A percentile compares a stretch with the other conserved stretches of the same genome.
These are phyloP conservation scores for Octodon degus DNA, from an alignment of 2,113 vertebrate species.

Conservation along the genomic window DNA sequence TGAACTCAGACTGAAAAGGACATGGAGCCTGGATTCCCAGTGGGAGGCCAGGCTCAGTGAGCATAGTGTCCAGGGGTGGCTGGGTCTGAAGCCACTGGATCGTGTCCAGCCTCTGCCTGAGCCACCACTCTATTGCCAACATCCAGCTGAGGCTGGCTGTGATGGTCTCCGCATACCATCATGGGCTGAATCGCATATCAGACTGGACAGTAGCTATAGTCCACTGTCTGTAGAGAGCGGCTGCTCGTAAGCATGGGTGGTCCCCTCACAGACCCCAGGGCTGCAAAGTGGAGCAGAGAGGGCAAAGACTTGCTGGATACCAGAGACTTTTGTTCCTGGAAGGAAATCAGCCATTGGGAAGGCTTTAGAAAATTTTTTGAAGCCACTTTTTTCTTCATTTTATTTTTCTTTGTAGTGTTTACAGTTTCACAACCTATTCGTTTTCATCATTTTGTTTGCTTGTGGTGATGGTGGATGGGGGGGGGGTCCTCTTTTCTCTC, in stretches of 20 bases:
- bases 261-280: not conserved
- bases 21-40: not conserved
- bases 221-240: not conserved
- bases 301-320: not conserved
- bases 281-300: not conserved
- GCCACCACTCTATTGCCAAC: not conserved
- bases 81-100: not conserved
- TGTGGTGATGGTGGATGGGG: not conserved
- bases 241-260: not conserved
- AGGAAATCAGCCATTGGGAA: not conserved
- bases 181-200: not conserved
- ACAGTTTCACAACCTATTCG: not conserved
- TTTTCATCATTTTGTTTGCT: not conserved
- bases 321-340: not conserved
- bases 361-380: not conserved
- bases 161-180: not conserved
- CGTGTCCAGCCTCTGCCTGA: not conserved
- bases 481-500: not conserved
- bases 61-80: not conserved
- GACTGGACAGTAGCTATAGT: not conserved
- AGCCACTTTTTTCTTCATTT: not conserved
- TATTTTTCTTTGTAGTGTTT: not conserved
- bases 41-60: not conserved
- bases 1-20: not conserved
- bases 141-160: not conserved